These are phyloP conservation scores for Aegypius monachus DNA, from an alignment of 2,113 vertebrate genomes.

Conservation along the genomic window DNA sequence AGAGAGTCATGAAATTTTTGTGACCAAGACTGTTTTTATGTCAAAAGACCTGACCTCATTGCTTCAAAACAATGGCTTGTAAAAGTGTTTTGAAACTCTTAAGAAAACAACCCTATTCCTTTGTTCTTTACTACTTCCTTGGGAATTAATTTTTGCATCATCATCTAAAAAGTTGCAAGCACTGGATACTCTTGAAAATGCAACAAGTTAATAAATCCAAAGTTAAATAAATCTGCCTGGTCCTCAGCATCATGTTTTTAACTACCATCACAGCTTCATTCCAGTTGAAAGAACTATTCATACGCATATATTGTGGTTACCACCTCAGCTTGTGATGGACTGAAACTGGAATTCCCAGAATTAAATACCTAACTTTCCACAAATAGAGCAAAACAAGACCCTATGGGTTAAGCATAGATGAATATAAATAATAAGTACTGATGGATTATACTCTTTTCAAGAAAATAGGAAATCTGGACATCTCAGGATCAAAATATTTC, in stretches of 20 bases:
- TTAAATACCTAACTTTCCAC: not conserved
- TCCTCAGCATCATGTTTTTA: not conserved
- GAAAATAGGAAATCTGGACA: not conserved
- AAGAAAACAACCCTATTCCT: not conserved
- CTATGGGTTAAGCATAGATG: not conserved
- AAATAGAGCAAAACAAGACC: not conserved
- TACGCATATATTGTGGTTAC: not conserved
- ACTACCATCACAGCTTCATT: not conserved
- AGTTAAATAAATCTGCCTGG: not conserved
- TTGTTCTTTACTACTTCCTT: accelerated
- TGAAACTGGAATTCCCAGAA: not conserved
- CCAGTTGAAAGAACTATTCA: not conserved
- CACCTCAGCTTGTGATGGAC: not conserved
- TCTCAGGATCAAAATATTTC: not conserved
- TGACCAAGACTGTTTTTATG: not conserved
- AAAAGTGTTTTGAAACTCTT: not conserved
- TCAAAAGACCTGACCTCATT: not conserved
- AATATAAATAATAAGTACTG: not conserved
- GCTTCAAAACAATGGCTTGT: not conserved
- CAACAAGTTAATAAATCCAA: not conserved
- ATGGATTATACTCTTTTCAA: not conserved
- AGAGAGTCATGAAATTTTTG: not conserved
- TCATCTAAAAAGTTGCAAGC: not conserved
- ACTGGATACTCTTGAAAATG: not conserved
- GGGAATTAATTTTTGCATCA: not conserved